phyloP scores from a whole-genome alignment of 2,113 vertebrate species.

The Eulemur rufifrons region DNA sequence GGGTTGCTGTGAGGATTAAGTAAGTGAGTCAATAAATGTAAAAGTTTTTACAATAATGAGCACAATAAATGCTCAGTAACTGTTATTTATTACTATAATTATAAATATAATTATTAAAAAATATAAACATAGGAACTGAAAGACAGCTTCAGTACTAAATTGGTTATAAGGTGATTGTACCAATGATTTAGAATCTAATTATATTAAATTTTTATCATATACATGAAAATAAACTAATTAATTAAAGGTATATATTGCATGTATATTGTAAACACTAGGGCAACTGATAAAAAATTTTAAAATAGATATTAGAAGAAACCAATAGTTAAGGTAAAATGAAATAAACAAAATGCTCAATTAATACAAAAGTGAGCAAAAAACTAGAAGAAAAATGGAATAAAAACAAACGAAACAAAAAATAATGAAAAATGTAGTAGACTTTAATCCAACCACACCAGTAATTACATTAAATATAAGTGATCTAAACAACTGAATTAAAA shows the following conservation, averaged over 20 bases:
- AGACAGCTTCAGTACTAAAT: neutral
- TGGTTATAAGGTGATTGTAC: neutral
- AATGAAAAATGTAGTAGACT: neutral
- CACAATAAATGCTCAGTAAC: neutral
- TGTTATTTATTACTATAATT: neutral
- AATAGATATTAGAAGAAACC: neutral
- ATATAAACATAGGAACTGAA: neutral
- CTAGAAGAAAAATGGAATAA: neutral
- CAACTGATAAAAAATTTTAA: neutral
- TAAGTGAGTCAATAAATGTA: neutral
- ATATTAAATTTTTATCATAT: neutral
- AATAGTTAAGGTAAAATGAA: slow-evolving; percentile 9
- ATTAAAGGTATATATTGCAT: neutral
- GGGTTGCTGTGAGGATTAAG: neutral
- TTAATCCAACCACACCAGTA: neutral
- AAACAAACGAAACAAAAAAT: neutral
- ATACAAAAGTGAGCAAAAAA: neutral
- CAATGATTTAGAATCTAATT: neutral
- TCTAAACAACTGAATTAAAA: neutral
- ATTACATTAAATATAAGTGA: slow-evolving; percentile 5
- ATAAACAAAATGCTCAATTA: neutral
- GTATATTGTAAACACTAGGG: neutral
- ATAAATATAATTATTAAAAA: neutral
- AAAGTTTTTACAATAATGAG: neutral
- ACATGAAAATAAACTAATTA: neutral